Conservation (phyloP, 2,797 vertebrate species). For the Acanthurus leucopareius region DNA sequence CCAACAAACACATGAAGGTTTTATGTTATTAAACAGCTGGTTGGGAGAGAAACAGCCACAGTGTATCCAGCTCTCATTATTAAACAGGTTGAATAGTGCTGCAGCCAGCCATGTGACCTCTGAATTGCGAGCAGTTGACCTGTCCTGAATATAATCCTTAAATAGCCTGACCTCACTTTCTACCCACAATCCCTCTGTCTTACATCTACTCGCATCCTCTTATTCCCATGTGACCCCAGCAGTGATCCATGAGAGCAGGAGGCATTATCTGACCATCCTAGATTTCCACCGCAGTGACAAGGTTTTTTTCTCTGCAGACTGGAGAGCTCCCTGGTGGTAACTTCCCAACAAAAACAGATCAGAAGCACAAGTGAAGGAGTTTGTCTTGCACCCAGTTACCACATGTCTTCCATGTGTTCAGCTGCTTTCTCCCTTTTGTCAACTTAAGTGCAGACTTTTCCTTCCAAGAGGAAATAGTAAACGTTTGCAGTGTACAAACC, state of each 20-base stretch:
- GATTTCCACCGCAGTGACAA: conserved; percentile 55
- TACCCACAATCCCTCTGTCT: conserved; percentile 63
- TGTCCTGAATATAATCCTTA: conserved; percentile 66
- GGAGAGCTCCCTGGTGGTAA: background rate
- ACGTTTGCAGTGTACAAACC: background rate
- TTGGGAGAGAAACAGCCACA: conserved; percentile 9
- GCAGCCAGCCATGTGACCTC: conserved; percentile 37
- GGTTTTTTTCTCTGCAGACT: conserved; percentile 50
- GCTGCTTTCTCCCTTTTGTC: conserved; percentile 21
- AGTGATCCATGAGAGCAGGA: conserved; percentile 64
- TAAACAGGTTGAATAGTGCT: conserved; percentile 48
- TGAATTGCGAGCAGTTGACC: conserved; percentile 58
- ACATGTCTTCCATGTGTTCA: background rate
- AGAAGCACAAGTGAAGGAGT: conserved; percentile 16
- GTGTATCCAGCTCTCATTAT: conserved; percentile 22
- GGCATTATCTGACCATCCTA: conserved; percentile 64
- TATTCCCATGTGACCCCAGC: conserved; percentile 61
- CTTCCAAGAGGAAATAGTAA: background rate
- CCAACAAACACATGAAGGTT: background rate
- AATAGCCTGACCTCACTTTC: conserved; percentile 66
- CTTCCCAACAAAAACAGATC: conserved; percentile 43
- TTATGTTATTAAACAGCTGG: conserved; percentile 29
- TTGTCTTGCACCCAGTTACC: conserved; percentile 29
- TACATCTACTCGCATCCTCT: conserved; percentile 56
- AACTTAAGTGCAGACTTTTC: conserved; percentile 17